These are phyloP conservation scores for Phyllotreta cruciferae DNA, from an alignment of 2,888 invertebrate species.

Conservation along the genomic window DNA sequence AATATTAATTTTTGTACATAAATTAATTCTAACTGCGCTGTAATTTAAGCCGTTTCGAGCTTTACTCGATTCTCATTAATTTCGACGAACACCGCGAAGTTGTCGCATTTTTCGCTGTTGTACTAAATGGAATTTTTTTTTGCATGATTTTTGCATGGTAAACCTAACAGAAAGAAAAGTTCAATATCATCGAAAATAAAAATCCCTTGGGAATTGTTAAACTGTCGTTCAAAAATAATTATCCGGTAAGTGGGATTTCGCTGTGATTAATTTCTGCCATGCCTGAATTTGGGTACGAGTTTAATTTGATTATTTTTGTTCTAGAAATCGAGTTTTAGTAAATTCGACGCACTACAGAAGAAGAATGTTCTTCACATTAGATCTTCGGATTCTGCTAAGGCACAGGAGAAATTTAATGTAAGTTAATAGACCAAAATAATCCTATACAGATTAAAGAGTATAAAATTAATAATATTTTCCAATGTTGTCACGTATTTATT, in stretches of 20 bases:
- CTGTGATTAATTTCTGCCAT: background rate
- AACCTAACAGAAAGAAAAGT: conserved; percentile 50
- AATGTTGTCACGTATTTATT: too few relatives aligned
- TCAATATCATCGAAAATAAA: conserved; percentile 43
- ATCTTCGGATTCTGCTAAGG: conserved; percentile 71
- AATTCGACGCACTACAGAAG: conserved; percentile 76
- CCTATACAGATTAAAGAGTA: too few relatives aligned
- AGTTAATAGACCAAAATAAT: conserved; percentile 52
- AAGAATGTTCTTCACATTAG: conserved; percentile 72
- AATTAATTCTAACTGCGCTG: too few relatives aligned
- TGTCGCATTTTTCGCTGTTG: conserved; percentile 21
- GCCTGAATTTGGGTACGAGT: background rate
- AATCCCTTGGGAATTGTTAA: conserved; percentile 37
- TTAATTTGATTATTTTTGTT: conserved; percentile 49
- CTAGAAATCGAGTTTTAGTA: conserved; percentile 79
- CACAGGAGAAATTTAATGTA: conserved; percentile 73
- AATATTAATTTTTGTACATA: too few relatives aligned
- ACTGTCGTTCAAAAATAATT: conserved; percentile 38
- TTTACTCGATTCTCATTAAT: background rate
- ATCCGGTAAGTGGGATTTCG: conserved; percentile 40
- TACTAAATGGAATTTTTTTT: conserved; percentile 28
- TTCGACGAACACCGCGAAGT: background rate
- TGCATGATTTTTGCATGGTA: conserved; percentile 47
- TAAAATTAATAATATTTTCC: too few relatives aligned
- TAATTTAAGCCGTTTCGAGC: too few relatives aligned